Evolutionary conservation across 2,113 vertebrate genomes (phyloP).

Genomic region (Microcebus ravelobensis): DNA sequence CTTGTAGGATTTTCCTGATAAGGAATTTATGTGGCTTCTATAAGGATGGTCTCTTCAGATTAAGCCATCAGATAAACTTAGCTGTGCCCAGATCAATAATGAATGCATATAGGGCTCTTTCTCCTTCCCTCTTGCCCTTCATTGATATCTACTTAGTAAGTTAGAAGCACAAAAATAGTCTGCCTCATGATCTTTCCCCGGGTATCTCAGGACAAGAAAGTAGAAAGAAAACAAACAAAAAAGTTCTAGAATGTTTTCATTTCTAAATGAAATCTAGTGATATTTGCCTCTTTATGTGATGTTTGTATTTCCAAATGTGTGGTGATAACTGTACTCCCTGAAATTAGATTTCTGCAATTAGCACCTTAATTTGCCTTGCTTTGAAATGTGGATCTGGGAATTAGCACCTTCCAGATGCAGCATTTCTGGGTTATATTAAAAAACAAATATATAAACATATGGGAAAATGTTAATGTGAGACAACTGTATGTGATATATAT

Average conservation of each 20-base stretch:
- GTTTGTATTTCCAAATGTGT: slow-evolving; percentile 65
- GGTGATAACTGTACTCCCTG: slow-evolving; percentile 62
- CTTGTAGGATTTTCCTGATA: not conserved
- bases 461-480: slow-evolving; percentile 58
- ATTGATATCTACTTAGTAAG: not conserved
- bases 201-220: not conserved
- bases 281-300: slow-evolving; percentile 32
- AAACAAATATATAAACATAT: slow-evolving; percentile 67
- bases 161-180: not conserved
- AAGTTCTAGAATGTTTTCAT: not conserved
- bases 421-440: slow-evolving; percentile 80
- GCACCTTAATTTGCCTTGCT: slow-evolving; percentile 79
- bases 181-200: not conserved
- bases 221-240: not conserved
- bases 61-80: not conserved
- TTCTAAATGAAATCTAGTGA: slow-evolving; percentile 46
- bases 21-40: not conserved
- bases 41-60: not conserved
- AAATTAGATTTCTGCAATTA: slow-evolving; percentile 85
- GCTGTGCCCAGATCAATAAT: not conserved
- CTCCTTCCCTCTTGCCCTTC: not conserved
- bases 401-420: slow-evolving; percentile 77
- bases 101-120: not conserved
- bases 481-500: not conserved
- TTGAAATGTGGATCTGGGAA: slow-evolving; percentile 84